A percentile compares a stretch with the other conserved stretches of the same genome.
Conservation (phyloP, 2,113 vertebrate species). For the Zosterops pallidus region DNA sequence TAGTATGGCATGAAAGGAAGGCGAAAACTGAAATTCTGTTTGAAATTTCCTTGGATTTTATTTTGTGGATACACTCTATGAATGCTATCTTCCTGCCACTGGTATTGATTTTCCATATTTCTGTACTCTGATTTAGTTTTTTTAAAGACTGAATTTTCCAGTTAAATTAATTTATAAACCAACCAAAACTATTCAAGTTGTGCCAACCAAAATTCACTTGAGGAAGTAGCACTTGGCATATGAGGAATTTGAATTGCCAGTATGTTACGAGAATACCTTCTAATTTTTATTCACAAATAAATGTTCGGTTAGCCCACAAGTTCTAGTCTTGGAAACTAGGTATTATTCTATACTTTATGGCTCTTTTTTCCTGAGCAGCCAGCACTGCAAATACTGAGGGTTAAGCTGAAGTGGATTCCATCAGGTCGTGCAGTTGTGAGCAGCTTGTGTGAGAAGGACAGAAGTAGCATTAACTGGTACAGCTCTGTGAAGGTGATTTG, state of each 20-base stretch:
- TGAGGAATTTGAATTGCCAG: not conserved
- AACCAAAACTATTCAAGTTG: not conserved
- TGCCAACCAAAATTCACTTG: not conserved
- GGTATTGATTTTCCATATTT: not conserved
- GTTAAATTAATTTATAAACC: not conserved
- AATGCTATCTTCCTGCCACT: not conserved
- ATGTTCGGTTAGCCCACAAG: not conserved
- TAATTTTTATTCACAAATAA: not conserved
- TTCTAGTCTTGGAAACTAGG: not conserved
- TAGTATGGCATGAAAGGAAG: not conserved
- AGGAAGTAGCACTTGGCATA: not conserved
- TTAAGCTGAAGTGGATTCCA: not conserved
- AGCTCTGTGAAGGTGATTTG: not conserved
- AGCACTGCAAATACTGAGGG: not conserved
- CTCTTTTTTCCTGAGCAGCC: not conserved
- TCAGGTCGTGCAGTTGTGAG: not conserved
- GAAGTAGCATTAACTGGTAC: not conserved
- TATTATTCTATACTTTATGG: not conserved
- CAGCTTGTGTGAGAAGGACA: not conserved
- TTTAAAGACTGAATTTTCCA: not conserved
- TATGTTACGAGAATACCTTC: not conserved
- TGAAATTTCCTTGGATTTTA: conserved; percentile 4
- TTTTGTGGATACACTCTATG: not conserved
- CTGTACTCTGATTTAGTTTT: not conserved
- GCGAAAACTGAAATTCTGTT: not conserved